A percentile compares a stretch with the other conserved stretches of the same genome.
These are phyloP conservation scores for Neodiprion pinetum DNA, from an alignment of 1,140 invertebrate species.

Conservation along the genomic window DNA sequence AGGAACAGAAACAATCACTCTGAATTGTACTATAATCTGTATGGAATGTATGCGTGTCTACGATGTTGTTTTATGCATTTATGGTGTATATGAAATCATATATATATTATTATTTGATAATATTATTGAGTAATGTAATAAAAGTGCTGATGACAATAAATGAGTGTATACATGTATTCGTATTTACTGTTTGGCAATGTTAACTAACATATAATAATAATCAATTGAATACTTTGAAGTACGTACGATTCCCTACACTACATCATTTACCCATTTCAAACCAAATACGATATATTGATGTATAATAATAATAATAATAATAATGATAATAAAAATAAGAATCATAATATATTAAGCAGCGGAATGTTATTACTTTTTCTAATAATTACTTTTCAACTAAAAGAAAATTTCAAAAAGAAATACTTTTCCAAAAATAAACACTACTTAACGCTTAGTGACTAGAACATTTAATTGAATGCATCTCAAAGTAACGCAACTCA, in stretches of 20 bases:
- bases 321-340: not conserved
- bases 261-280: not conserved
- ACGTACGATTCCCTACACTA: too few species aligned
- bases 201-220: not conserved
- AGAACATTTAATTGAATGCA: slow-evolving; percentile 46
- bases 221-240: not conserved
- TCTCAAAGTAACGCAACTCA: slow-evolving; percentile 3
- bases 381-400: not conserved
- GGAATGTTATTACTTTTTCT: not conserved
- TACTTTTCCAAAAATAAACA: slow-evolving; percentile 27
- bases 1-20: slow-evolving; percentile 7
- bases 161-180: too few species aligned
- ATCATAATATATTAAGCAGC: not conserved
- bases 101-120: not conserved
- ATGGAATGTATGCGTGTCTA: not conserved
- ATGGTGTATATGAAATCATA: not conserved
- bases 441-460: slow-evolving; percentile 51
- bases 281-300: not conserved
- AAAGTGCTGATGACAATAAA: too few species aligned
- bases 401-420: not conserved
- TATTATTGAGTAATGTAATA: not conserved
- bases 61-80: not conserved
- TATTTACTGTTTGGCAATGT: not conserved
- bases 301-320: not conserved
- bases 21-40: not conserved